Evolutionary conservation across 2,797 vertebrate species (phyloP).

Genomic region (Phataginus tetradactyla): DNA sequence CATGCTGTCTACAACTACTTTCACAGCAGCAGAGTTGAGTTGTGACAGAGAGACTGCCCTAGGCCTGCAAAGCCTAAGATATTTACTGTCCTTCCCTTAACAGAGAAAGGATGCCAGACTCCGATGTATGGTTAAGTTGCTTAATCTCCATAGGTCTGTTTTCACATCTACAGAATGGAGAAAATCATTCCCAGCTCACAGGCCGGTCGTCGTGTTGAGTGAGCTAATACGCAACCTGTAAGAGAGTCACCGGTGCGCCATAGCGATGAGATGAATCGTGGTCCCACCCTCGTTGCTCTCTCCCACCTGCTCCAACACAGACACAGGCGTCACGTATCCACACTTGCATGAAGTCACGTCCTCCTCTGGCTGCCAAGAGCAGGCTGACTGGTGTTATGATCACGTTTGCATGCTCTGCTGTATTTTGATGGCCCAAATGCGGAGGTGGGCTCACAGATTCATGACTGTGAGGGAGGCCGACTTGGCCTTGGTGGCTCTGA

Average conservation of each 20-base stretch:
- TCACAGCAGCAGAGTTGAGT: accelerated
- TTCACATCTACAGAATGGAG: background rate
- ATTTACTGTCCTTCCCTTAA: background rate
- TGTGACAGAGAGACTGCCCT: background rate
- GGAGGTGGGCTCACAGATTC: background rate
- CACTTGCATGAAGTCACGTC: background rate
- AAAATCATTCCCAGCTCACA: background rate
- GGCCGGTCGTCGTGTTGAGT: no score
- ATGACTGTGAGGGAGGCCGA: background rate
- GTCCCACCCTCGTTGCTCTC: background rate
- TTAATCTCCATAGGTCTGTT: background rate
- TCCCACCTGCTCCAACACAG: background rate
- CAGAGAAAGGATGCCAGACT: background rate
- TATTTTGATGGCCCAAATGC: background rate
- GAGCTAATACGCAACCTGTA: background rate
- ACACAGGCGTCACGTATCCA: background rate
- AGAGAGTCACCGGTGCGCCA: background rate
- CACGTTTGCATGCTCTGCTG: background rate
- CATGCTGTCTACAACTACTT: accelerated
- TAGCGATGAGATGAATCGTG: background rate
- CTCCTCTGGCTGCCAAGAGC: background rate
- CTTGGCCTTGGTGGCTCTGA: background rate
- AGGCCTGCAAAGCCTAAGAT: background rate
- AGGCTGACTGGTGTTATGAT: background rate
- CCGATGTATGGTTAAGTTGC: background rate